A percentile compares a stretch with the other conserved stretches of the same genome.
Evolutionary conservation across 2,888 invertebrate genomes (phyloP).

Genomic region (Monoplex corrugatus): DNA sequence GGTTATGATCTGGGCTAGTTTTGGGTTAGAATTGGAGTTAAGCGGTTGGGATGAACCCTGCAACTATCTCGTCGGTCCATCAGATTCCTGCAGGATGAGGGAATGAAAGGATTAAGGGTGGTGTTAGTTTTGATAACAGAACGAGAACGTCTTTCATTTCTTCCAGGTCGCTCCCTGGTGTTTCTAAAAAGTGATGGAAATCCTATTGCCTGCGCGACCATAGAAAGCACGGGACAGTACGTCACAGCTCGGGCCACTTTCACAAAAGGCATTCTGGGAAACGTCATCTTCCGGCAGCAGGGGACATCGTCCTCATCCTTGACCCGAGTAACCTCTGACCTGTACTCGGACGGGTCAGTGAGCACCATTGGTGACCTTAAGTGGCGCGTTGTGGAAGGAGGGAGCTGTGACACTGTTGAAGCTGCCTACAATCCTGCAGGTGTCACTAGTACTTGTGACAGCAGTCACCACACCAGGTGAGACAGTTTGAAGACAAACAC

Average conservation of each 20-base stretch:
- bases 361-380: background rate
- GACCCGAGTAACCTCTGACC: constrained; percentile 50
- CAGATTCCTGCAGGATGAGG: background rate
- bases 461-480: constrained; percentile 27
- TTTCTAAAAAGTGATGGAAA: background rate
- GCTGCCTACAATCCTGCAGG: background rate
- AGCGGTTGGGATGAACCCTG: background rate
- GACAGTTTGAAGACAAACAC: background rate
- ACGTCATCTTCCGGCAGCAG: constrained; percentile 52
- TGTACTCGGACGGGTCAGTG: constrained; percentile 40
- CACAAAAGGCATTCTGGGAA: constrained; percentile 38
- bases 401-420: constrained; percentile 8
- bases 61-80: background rate
- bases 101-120: background rate
- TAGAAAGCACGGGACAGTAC: constrained; percentile 38
- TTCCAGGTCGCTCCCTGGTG: constrained; percentile 36
- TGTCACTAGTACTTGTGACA: background rate
- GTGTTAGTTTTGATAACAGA: background rate
- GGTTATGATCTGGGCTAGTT: too few species aligned
- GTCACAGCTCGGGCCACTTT: constrained; percentile 53
- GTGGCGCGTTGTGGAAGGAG: constrained; percentile 50
- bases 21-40: too few species aligned
- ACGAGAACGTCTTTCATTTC: background rate
- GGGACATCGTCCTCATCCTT: background rate
- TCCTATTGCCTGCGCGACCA: constrained; percentile 49